Base-by-base conservation (phyloP, 2,797 vertebrate genomes). In the Gallirallus australis region DNA sequence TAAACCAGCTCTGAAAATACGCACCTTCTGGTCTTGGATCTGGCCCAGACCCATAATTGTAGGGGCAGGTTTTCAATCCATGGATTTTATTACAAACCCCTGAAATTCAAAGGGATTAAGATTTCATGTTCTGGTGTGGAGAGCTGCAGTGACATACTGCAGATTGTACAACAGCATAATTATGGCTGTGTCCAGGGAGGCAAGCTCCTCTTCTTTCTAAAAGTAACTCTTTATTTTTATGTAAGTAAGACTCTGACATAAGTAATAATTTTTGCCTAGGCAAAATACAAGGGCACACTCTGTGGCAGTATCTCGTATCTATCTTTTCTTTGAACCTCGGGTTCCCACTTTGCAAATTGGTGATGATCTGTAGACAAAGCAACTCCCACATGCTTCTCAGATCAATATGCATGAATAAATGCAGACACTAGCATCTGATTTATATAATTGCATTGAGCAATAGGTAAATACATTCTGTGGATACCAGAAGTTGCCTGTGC, bases 91-190 rank as follows among this genome's bases (percentile, higher is more conserved):
- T 90, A 79, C 65, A 92, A 72, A 64, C 52, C 53, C n/a, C 39
- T 90, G 93, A 94, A 96, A 95, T 93, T 95, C 82, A 73, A 91
- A 96, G 28, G 69, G 57, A 89, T 91, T 86, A 92, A 91, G 87
- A 89, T 85, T 95, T 97, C 77, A 61, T 35, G 7, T 89, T 81
- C 40, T 59, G n/a, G 21, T 79, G 71, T 85, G 60, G 48, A 96
- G 42, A 90, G 66, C 85, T 59, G 82, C n/a, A 79, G 33, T 89
- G 90, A 85, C 57, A 77, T 27, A 24, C 4, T 89, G 35, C 45
- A 87, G 40, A 54, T 52, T 85, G 47, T 50, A 65, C 35, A 71
- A 31, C 6, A 12, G 47, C 39, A 6, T 47, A 72, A 91, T 91
- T 83, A 88, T 86, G 17, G 72, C 42, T 39, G 56, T 42, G 30